These are phyloP conservation scores for Conistra vaccinii DNA, from an alignment of 2,888 invertebrate species.

Conservation along the genomic window DNA sequence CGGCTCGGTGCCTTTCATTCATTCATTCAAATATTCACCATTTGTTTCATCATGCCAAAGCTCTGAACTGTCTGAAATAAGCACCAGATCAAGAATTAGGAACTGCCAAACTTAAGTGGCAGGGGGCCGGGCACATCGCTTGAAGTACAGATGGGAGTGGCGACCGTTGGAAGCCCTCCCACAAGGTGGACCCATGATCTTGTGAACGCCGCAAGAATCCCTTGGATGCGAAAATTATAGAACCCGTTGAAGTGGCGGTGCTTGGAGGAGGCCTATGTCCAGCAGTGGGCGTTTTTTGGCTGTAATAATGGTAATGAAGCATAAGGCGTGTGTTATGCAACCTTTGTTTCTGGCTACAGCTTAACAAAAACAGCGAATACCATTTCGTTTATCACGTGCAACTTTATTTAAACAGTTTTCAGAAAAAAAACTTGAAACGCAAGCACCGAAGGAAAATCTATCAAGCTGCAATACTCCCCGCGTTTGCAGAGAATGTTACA, in stretches of 20 bases:
- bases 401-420: not conserved
- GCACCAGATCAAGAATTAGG: not conserved
- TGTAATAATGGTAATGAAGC: not conserved
- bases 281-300: not conserved
- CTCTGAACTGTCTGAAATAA: not conserved
- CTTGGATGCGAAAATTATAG: no score
- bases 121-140: no score
- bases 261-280: no score
- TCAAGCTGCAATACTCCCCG: constrained; percentile 7
- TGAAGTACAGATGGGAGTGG: no score
- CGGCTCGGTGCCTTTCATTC: no score
- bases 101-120: not conserved
- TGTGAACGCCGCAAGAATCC: no score
- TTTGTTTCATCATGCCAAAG: not conserved
- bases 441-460: not conserved
- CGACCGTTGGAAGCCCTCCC: no score
- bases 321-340: not conserved
- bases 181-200: no score
- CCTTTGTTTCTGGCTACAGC: not conserved
- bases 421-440: not conserved
- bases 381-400: not conserved
- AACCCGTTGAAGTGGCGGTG: no score
- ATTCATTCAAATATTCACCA: no score
- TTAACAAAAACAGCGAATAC: not conserved
- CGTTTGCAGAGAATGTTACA: not conserved